These are phyloP conservation scores for Eretmocerus hayati DNA, from an alignment of 2,888 invertebrate species.

Conservation along the genomic window DNA sequence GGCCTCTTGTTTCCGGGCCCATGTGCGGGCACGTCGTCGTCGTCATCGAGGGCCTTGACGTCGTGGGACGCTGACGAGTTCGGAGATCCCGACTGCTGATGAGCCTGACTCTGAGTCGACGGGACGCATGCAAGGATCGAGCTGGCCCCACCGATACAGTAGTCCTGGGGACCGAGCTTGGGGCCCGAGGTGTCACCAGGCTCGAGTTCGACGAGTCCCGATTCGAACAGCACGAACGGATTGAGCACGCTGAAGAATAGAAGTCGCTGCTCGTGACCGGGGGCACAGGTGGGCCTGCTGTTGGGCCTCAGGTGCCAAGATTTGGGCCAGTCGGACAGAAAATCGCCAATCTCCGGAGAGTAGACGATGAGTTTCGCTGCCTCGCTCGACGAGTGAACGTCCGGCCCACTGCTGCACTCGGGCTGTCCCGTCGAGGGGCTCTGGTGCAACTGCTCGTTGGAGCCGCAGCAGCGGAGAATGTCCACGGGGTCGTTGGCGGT, in stretches of 20 bases:
- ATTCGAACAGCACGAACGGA: conserved; percentile 56
- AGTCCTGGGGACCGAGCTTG: conserved; percentile 53
- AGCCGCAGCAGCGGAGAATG: conserved; percentile 20
- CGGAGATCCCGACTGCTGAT: no score
- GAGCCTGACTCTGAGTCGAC: no score
- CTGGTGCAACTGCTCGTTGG: conserved; percentile 25
- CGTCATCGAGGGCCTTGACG: conserved; percentile 33
- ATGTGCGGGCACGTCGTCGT: conserved; percentile 34
- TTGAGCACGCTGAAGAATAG: conserved; percentile 31
- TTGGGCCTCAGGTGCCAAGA: conserved; percentile 49
- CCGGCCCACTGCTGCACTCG: conserved; percentile 24
- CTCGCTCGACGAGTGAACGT: no score
- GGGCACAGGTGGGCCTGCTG: conserved; percentile 42
- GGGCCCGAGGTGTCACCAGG: conserved; percentile 45
- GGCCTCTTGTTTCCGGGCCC: no score
- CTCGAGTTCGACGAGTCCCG: conserved; percentile 58
- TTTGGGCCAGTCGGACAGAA: conserved; percentile 48
- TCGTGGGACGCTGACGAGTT: no score
- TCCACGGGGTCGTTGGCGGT: conserved; percentile 2
- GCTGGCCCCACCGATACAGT: conserved; percentile 64
- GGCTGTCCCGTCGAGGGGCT: conserved; percentile 27
- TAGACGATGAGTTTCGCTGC: conserved; percentile 57
- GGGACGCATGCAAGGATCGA: conserved; percentile 58
- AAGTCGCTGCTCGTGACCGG: conserved; percentile 38
- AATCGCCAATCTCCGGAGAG: conserved; percentile 47